A percentile compares a stretch with the other conserved stretches of the same genome.
Evolutionary conservation across 2,113 vertebrate species (phyloP).

Genomic region (Phodopus roborovskii): DNA sequence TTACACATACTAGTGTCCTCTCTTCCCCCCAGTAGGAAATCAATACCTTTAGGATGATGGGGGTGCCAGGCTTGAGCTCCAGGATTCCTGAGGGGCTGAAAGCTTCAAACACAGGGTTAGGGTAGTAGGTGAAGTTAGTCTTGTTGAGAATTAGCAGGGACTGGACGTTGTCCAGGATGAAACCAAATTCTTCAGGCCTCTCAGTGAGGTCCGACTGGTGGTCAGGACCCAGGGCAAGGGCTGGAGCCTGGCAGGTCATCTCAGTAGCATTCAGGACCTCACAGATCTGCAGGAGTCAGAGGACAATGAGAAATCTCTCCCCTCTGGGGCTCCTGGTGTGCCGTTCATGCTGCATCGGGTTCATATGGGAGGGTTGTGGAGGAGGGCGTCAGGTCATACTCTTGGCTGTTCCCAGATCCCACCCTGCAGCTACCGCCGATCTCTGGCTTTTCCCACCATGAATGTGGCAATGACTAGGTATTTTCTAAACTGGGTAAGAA

Average conservation of each 20-base stretch:
- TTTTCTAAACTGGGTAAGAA: not conserved
- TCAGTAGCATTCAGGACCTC: conserved; percentile 93
- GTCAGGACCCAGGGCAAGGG: conserved; percentile 89
- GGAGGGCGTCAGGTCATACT: not conserved
- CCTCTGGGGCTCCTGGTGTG: rapidly evolving
- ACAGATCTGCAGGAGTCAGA: conserved; percentile 86
- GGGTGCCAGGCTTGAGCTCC: conserved; percentile 97
- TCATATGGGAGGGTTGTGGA: rapidly evolving
- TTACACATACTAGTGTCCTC: not conserved
- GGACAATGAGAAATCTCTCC: rapidly evolving
- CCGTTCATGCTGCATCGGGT: rapidly evolving
- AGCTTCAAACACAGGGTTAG: conserved; percentile 96
- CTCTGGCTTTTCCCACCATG: rapidly evolving
- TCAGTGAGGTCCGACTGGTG: conserved; percentile 91
- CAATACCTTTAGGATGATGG: conserved; percentile 96
- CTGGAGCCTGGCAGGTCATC: conserved; percentile 97
- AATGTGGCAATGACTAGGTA: not conserved
- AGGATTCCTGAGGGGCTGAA: conserved; percentile 93
- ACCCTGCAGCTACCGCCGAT: not conserved
- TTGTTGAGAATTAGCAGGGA: conserved; percentile 94
- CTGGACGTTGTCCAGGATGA: conserved; percentile 96
- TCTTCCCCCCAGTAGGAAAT: not conserved
- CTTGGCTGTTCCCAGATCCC: not conserved
- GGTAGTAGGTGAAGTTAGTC: conserved; percentile 97
- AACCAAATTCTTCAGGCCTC: conserved; percentile 96